Conservation (phyloP, 2,113 vertebrate species). For the Gymnocephalus cernua region DNA sequence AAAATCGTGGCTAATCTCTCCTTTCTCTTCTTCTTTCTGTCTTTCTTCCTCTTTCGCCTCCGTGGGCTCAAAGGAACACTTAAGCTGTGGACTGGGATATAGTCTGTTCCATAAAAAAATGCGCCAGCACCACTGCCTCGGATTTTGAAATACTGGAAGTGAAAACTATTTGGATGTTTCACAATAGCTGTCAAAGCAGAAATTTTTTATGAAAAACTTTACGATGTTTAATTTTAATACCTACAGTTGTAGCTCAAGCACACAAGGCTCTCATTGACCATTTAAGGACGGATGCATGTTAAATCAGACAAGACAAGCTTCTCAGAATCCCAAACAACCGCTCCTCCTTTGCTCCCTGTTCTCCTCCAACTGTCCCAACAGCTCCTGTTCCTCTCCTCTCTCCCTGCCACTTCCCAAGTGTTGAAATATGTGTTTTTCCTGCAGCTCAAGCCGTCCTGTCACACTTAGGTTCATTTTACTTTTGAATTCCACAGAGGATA, state of each 20-base stretch:
- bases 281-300: slow-evolving; percentile 21
- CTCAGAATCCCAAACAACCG: slow-evolving; percentile 20
- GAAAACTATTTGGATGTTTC: slow-evolving; percentile 35
- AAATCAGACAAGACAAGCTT: slow-evolving; percentile 30
- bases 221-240: slow-evolving; percentile 27
- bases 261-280: slow-evolving; percentile 7
- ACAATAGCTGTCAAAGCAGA: slow-evolving; percentile 11
- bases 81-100: slow-evolving; percentile 51
- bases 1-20: slow-evolving; percentile 75
- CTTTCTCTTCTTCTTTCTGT: slow-evolving; percentile 62
- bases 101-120: slow-evolving; percentile 24
- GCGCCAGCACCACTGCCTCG: background rate
- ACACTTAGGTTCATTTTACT: slow-evolving; percentile 74
- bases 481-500: slow-evolving; percentile 64
- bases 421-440: slow-evolving; percentile 74
- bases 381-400: slow-evolving; percentile 26
- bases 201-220: slow-evolving; percentile 6
- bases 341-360: slow-evolving; percentile 40
- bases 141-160: slow-evolving; percentile 31
- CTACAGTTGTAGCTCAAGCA: background rate
- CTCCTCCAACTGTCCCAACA: slow-evolving; percentile 34
- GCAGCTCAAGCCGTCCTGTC: slow-evolving; percentile 67
- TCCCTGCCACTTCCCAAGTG: slow-evolving; percentile 47
- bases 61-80: slow-evolving; percentile 46
- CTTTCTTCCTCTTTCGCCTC: slow-evolving; percentile 40